Evolutionary conservation across 2,888 invertebrate species (phyloP).

Genomic region (Hypsopygia costalis): DNA sequence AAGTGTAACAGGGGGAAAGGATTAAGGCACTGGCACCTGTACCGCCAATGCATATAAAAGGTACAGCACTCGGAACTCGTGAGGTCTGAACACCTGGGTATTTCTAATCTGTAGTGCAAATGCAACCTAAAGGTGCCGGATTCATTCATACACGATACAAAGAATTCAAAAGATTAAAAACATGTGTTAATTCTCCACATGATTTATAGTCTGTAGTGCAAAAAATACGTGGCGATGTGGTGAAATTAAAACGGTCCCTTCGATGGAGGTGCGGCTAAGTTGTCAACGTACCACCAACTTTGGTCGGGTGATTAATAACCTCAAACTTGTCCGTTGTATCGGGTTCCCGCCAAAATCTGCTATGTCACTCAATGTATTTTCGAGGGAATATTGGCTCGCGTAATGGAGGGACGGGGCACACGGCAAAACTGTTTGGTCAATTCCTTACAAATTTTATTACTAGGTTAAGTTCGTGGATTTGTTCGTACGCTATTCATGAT

Average conservation of each 20-base stretch:
- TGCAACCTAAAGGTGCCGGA: too few species aligned
- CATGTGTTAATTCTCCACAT: constrained; percentile 16
- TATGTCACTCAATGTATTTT: constrained; percentile 17
- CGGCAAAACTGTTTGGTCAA: constrained; percentile 24
- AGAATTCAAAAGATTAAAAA: constrained; percentile 1
- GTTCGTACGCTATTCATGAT: too few species aligned
- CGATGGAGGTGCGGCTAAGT: constrained; percentile 28
- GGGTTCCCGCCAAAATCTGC: constrained; percentile 19
- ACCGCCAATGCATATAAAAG: too few species aligned
- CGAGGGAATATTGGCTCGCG: constrained; percentile 1
- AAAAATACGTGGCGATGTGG: constrained; percentile 19
- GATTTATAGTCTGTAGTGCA: constrained; percentile 21
- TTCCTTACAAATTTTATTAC: background rate
- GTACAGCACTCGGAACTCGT: too few species aligned
- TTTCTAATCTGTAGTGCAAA: too few species aligned
- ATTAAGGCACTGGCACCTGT: too few species aligned
- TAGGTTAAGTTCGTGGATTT: too few species aligned
- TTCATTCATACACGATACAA: background rate
- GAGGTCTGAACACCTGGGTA: too few species aligned
- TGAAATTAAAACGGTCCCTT: constrained; percentile 30
- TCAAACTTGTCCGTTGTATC: constrained; percentile 33
- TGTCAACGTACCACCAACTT: constrained; percentile 33
- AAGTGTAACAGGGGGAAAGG: too few species aligned
- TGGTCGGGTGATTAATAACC: constrained; percentile 33
- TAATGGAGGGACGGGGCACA: constrained; percentile 11